Base-by-base conservation (phyloP, 1,140 invertebrate species). In the Zaprionus kolodkinae region DNA sequence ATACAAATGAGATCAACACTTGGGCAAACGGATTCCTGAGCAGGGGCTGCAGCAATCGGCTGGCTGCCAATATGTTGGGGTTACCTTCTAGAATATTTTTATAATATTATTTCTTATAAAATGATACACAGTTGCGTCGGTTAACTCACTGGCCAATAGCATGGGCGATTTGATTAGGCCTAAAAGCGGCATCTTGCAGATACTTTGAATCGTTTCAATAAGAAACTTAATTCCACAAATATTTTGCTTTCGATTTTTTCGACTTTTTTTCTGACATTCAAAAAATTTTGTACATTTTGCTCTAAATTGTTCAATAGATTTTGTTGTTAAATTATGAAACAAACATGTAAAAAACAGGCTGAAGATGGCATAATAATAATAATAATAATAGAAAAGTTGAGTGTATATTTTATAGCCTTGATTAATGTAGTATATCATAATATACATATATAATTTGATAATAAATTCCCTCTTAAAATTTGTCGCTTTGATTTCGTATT, bases 1-100 rank as follows among this genome's bases (percentile, higher is more conserved):
- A 9, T 6, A 72, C 27, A 52, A 86, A 79, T 2, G 76, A 86
- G 10, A 86, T 17, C 0, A 79, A 3, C 9, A 81, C 21, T 45
- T 81, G 71, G 1, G 76, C 45, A 33, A 81, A 11, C 15, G 78
- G 76, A 71, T 57, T 86, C 11, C 25, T 76, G 0, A 82, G 11
- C 15, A 72, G 2, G 12, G 79, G 76, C 11, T 27, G 30, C 1
- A 86, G 7, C 11, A 68, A 12, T 9, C 25, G 54, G 0, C 17
- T 33, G 10, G 68, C 72, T 9, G 67, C 50, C 30, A 56, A 35
- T 3, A 82, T 27, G 30, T 68, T 72, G 9, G 55, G 25, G 45
- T 38, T 74, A 4, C 57, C 30, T 35, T 54, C 65, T 71, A 6
- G 5, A 15, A 15, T 15, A 36, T 0, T 15, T 0, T 15, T 7